Percentiles rank a stretch among this genome's conserved stretches.
Evolutionary conservation across 2,113 vertebrate species (phyloP).

Genomic region (Grus americana): DNA sequence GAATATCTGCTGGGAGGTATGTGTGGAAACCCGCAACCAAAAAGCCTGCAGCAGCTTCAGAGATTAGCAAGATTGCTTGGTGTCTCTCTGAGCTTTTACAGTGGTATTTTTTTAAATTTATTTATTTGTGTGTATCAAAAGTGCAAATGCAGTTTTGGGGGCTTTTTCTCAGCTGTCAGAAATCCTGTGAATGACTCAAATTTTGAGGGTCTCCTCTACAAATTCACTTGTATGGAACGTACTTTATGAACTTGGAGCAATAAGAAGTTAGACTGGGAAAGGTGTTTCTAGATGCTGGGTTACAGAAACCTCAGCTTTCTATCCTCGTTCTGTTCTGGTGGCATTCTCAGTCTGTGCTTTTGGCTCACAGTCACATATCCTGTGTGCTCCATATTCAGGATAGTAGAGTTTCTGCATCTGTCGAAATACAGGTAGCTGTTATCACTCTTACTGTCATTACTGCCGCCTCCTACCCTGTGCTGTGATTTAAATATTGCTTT

Average conservation of each 20-base stretch:
- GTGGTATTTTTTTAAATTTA: background rate
- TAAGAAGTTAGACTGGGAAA: background rate
- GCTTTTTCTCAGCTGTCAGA: background rate
- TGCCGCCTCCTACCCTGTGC: background rate
- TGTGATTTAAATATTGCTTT: background rate
- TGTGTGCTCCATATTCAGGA: background rate
- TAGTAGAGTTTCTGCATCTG: background rate
- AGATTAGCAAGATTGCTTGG: background rate
- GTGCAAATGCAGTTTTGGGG: background rate
- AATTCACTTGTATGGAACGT: background rate
- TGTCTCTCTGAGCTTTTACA: background rate
- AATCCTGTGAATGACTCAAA: background rate
- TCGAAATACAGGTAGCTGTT: background rate
- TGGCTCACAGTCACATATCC: background rate
- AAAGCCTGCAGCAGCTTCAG: background rate
- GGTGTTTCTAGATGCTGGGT: background rate
- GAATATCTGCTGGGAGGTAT: background rate
- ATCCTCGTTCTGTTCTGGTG: background rate
- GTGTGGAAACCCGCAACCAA: background rate
- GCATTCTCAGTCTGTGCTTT: background rate
- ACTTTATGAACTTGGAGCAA: background rate
- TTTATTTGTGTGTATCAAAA: background rate
- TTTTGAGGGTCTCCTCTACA: background rate
- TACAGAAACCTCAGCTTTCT: background rate
- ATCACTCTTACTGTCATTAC: background rate